Conservation (phyloP, 2,113 vertebrate species). For the Ivindomyrus marchei region DNA sequence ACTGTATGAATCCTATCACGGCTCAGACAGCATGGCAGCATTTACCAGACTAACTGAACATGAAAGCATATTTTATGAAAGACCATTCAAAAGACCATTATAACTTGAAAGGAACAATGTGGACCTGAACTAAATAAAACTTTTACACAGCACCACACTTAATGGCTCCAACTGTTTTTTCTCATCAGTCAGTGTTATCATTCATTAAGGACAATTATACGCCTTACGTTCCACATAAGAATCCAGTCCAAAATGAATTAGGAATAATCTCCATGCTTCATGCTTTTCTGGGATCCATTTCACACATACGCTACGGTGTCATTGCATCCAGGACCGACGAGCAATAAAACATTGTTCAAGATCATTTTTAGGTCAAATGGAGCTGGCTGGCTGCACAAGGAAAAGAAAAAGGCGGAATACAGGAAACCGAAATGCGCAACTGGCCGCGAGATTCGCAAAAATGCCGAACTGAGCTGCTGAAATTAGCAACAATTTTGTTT, state of each 20-base stretch:
- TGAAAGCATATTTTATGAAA: background rate
- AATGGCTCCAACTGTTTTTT: slow-evolving; percentile 1
- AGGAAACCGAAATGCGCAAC: background rate
- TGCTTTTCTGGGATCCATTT: background rate
- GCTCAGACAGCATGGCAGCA: background rate
- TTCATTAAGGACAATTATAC: background rate
- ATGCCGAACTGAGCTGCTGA: background rate
- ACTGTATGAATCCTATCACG: background rate
- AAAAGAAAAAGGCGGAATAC: background rate
- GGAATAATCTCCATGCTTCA: background rate
- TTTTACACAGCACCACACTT: background rate
- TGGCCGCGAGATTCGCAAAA: background rate
- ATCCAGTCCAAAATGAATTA: background rate
- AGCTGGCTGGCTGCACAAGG: background rate
- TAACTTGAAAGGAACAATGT: background rate
- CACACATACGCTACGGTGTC: background rate
- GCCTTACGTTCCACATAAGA: background rate
- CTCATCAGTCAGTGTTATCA: slow-evolving; percentile 8
- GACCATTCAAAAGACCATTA: background rate
- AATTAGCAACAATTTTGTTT: background rate
- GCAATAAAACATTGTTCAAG: background rate
- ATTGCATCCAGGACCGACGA: background rate
- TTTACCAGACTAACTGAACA: background rate
- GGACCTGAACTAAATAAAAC: slow-evolving; percentile 5
- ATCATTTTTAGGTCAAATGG: background rate